Conservation (phyloP, 2,113 vertebrate genomes). For the Sitta europaea region DNA sequence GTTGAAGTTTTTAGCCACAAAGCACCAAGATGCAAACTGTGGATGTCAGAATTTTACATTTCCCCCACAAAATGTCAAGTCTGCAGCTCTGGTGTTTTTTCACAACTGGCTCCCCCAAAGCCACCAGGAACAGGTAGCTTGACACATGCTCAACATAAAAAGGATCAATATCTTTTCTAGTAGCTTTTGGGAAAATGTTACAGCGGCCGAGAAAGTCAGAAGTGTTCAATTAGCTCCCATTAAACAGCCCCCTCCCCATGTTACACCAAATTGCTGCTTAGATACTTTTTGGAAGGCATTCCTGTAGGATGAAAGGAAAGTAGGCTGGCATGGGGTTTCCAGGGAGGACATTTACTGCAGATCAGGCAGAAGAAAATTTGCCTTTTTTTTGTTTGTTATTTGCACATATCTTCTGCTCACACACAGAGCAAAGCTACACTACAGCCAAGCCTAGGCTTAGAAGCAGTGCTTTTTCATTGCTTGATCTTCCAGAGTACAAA, state of each 20-base stretch:
- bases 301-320: not conserved
- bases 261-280: not conserved
- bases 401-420: not conserved
- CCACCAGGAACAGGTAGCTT: not conserved
- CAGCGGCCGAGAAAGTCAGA: not conserved
- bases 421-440: not conserved
- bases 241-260: not conserved
- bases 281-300: not conserved
- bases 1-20: not conserved
- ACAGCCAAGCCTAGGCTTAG: not conserved
- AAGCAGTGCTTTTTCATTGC: not conserved
- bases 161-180: not conserved
- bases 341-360: not conserved
- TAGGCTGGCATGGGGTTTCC: not conserved
- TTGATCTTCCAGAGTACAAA: not conserved
- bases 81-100: not conserved
- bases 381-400: not conserved
- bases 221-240: not conserved
- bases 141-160: not conserved
- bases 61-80: not conserved
- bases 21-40: not conserved
- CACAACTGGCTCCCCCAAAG: not conserved
- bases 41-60: not conserved
- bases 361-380: not conserved
- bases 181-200: not conserved